Base-by-base conservation (phyloP, 2,113 vertebrate genomes). In the Strix aluco region DNA sequence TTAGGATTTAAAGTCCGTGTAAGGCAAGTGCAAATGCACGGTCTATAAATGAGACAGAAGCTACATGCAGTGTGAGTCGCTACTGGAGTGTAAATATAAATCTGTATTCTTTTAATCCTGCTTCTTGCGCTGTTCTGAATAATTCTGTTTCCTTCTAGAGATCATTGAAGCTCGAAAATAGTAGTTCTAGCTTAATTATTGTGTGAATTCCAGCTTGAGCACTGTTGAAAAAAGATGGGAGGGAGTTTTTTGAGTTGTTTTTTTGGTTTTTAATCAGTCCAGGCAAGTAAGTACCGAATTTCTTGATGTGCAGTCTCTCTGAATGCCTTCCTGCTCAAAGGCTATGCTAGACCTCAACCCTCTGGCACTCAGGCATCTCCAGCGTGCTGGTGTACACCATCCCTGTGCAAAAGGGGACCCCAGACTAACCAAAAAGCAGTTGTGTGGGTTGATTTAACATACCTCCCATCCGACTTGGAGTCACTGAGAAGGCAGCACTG, bases 321-420 rank as follows among this genome's bases (percentile, higher is more conserved):
- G n/a, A 46, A 9, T 13, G 18, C 11, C 9, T 44, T 40, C 47
- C 22, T 27, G 32, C 55, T 32, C 59, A 11, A 22, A 72, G 59
- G 44, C 3, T 6, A 15, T 5, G 25, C 44, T 27, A 21, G 44
- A 5, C 17, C 58, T 77, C 57, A 9, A 2, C 38, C 15, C 36
- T 58, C 44, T 3, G 1, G 2, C 10, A 1, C 10, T 23, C n/a
- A 15, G 61, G 40, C 54, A 8, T 40, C 79, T 4, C 47, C 4
- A 46, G n/a, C 11, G 34, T 22, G 46, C 67, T 80, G 2, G 5
- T 12, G 15, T 63, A 27, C 49, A 2, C 30, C 36, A 8, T 11
- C 22, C 7, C 52, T 5, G 22, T 52, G 46, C 1, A 9, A 59
- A 51, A 30, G 38, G 25, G 29, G 15, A 65, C n/a, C n/a, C 38